These are phyloP conservation scores for Charaxes varanes DNA, from an alignment of 1,140 invertebrate genomes.

Conservation along the genomic window DNA sequence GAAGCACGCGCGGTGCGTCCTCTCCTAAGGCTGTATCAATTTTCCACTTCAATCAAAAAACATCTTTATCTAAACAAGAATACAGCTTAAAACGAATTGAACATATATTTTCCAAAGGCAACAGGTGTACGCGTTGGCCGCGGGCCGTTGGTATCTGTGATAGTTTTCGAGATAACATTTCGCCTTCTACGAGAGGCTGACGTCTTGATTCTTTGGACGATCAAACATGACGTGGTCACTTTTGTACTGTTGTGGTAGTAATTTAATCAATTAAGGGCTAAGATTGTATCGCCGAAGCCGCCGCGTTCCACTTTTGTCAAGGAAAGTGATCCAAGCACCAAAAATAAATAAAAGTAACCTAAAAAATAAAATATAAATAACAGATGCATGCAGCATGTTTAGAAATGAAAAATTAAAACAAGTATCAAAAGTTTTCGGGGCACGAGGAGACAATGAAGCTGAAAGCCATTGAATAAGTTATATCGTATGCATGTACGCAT, in stretches of 20 bases:
- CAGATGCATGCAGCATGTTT: too few relatives aligned
- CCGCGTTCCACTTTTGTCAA: too few relatives aligned
- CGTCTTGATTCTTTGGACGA: conserved; percentile 28
- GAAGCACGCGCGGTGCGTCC: conserved; percentile 23
- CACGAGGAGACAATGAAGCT: too few relatives aligned
- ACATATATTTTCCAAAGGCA: neutral
- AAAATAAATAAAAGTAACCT: too few relatives aligned
- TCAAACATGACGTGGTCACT: conserved; percentile 16
- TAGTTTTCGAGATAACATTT: conserved; percentile 17
- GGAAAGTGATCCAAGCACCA: too few relatives aligned
- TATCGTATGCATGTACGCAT: too few relatives aligned
- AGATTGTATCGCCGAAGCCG: too few relatives aligned
- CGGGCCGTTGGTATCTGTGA: conserved; percentile 15
- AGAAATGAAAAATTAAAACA: too few relatives aligned
- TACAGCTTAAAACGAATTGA: conserved; percentile 9
- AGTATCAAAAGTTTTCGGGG: too few relatives aligned
- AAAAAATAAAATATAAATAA: too few relatives aligned
- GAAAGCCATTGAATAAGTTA: too few relatives aligned
- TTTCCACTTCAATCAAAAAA: neutral
- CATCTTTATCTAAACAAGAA: conserved; percentile 6
- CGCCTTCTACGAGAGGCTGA: conserved; percentile 20
- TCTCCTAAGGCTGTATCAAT: conserved; percentile 4
- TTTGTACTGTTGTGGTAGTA: conserved; percentile 20
- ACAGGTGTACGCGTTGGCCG: conserved; percentile 28
- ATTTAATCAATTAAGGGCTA: conserved; percentile 28